Evolutionary conservation across 2,113 vertebrate species (phyloP), one percentile per base, ranked within the genome.

Genomic region (Tringa solitaria): DNA sequence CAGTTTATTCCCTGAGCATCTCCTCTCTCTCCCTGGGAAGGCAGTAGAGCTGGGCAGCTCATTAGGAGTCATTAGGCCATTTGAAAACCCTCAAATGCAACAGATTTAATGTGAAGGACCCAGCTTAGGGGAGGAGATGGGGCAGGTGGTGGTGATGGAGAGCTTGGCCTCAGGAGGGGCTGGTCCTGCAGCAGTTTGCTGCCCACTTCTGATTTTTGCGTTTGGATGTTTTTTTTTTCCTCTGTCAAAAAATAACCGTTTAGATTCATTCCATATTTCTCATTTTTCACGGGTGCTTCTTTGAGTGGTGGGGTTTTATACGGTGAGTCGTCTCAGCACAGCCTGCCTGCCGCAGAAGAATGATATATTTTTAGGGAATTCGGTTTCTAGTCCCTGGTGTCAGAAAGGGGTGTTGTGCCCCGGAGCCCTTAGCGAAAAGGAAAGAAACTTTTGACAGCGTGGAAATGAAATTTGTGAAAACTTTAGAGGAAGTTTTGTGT

Each of bases 131-230:
- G 14, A 67, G 50, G 35, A 21, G 57, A 4, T 6, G 35, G 32
- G 53, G 21, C 41, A 10, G 24, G 59, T 18, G 63, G 21, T 32
- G 63, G 51, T n/a, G 7, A 23, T 0, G 2, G 24, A 43, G 50
- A 59, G 4, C 61, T 37, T 11, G 16, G 18, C 18, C 39, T 37
- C 18, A 0, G 2, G 0, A 20, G 43, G 61, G 35, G 63, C 35
- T 17, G 22, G 22, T 54, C 30, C 19, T 7, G 4, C 57, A 30
- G 50, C 8, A 37, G 11, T 14, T 57, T 4, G 9, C 35, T 59
- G 22, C 23, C 43, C 3, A 8, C 28, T 28, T 26, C 24, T 35
- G 23, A 15, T 6, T 39, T 64, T 64, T 30, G 28, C 28, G 17
- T 13, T 64, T 64, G 30, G 27, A 12, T 60, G 4, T 45, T 18